A percentile compares a stretch with the other conserved stretches of the same genome.
phyloP scores from a whole-genome alignment of 2,113 vertebrate genomes.

The Ammospiza caudacuta region DNA sequence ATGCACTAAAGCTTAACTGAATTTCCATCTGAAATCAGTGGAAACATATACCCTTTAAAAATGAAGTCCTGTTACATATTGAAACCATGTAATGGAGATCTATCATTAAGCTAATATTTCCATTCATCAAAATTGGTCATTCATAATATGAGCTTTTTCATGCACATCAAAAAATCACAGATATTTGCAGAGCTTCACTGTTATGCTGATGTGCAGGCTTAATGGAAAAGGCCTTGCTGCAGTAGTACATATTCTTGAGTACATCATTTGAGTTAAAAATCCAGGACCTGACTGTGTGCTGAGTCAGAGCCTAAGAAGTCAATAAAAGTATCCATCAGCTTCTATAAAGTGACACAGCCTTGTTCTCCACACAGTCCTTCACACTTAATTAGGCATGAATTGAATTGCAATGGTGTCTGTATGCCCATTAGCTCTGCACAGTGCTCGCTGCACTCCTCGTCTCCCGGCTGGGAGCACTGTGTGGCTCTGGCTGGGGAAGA shows the following conservation, averaged over 20 bases:
- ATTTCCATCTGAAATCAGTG: not conserved
- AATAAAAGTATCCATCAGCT: not conserved
- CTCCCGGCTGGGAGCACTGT: not conserved
- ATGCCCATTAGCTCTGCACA: not conserved
- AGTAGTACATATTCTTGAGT: not conserved
- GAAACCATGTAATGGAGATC: not conserved
- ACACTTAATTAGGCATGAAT: not conserved
- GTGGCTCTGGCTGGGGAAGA: not conserved
- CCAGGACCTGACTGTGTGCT: not conserved
- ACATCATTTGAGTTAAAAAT: not conserved
- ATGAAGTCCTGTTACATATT: not conserved
- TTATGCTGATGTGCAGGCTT: not conserved
- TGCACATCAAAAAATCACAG: not conserved
- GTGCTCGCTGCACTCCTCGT: not conserved
- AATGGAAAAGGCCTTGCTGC: not conserved
- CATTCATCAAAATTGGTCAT: not conserved
- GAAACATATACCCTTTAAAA: not conserved
- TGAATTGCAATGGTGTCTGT: not conserved
- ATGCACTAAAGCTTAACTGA: not conserved
- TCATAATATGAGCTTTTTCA: not conserved
- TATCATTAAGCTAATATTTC: not conserved
- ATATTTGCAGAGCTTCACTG: not conserved
- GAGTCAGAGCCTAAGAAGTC: slow-evolving; percentile 31
- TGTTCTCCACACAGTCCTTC: not conserved
- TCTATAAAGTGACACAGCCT: not conserved